Base-by-base conservation (phyloP, 2,113 vertebrate genomes). In the Elephas maximus region DNA sequence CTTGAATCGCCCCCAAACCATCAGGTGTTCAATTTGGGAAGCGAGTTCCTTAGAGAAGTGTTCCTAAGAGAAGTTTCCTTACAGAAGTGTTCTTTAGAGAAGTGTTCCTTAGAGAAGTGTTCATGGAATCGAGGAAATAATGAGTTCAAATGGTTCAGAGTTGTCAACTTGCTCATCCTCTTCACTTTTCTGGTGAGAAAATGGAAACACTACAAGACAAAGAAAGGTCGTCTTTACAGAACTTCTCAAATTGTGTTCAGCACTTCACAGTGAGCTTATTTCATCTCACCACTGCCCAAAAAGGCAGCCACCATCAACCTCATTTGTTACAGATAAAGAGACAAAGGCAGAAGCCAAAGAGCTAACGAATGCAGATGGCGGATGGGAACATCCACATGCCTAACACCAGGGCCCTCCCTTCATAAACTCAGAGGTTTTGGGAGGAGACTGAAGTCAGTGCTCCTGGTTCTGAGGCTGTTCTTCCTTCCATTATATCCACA, bases 261-360 rank as follows among this genome's bases (percentile, higher is more conserved):
- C 1, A 0, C 41, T 33, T 80, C 20, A 8, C 21, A 20, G 11
- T 8, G 1, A 6, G 57, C 24, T 26, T 5, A 4, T 0, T 37
- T 23, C 11, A 11, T 4, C 57, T 17, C 8, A 12, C 45, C 26
- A 10, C 6, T 6, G 0, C 67, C 33, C 0, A 0, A 3, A 3
- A 20, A 65, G 44, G 28, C 0, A 0, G 41, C 33, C 0, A 1
- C 2, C 14, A 1, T 1, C 33, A 17, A 0, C 1, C 0, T 17
- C 11, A 2, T 14, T 62, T 21, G 11, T 1, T 1, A 10, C 18
- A 4, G 30, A 45, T 44, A 45, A 57, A 14, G 76, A 57, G 69
- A 41, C 20, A 0, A 8, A 9, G 9, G 37, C 11, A 26, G 7
- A 41, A 8, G 53, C 30, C 24, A 28, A 44, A 41, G 2, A 17